Base-by-base conservation (phyloP, 2,113 vertebrate species). In the Bubo scandiacus region DNA sequence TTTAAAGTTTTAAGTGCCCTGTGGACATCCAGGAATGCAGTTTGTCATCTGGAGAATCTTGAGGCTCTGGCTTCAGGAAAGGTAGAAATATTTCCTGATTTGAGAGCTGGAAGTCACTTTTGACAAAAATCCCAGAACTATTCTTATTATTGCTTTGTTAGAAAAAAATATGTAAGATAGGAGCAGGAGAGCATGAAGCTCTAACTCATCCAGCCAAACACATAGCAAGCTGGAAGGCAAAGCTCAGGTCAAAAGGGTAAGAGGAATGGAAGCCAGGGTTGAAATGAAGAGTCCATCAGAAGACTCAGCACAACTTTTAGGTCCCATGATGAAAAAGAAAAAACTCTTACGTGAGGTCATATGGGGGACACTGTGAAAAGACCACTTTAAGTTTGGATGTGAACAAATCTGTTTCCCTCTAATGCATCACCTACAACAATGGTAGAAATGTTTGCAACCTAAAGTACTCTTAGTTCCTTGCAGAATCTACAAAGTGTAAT, bases 311-410 rank as follows among this genome's bases (percentile, higher is more conserved):
- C 29, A 29, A 26, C 83, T 91, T 94, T 96, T 71, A 86, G 70
- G 61, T 95, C 62, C 84, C 96, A 74, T 18, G 87, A 94, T 74
- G 16, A 59, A 75, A 79, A 62, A 71, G 54, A 51, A 58, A 62
- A 3, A 77, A 15, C 92, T 89, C 58, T 83, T 32, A 77, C 6
- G 22, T 9, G 25, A 29, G 84, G 90, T 97, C 91, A 92, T 86
- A 49, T 23, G 51, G 91, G 62, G 91, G 78, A 63, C 77, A 89
- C 5, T 30, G 68, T 16, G 66, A 75, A 94, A 97, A 96, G 40
- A 23, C 91, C 96, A 71, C 93, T 97, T 96, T 96, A 92, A 96
- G 84, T 59, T 67, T 74, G 92, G 81, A 95, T 92, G 87, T 63
- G 95, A 95, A 93, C 34, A 81, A 93, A 90, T 92, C 78, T 59